These are phyloP conservation scores for Epiperipatus broadwayi DNA, from an alignment of 2,888 invertebrate genomes.

Conservation along the genomic window DNA sequence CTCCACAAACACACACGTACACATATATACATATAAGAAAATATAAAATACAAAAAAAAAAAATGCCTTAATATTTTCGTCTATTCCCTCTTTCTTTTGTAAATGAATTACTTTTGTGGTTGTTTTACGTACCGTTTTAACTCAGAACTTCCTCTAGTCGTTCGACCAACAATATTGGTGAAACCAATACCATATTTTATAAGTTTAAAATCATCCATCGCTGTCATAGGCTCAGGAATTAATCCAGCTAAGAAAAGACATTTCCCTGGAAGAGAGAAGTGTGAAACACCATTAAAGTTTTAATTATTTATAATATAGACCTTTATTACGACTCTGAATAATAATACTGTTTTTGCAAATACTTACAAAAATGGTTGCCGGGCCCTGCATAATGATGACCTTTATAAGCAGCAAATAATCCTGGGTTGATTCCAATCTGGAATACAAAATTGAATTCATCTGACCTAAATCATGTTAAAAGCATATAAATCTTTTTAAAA, in stretches of 20 bases:
- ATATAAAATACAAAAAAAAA: too few relatives aligned
- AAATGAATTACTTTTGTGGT: not conserved
- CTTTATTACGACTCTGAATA: not conserved
- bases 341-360: not conserved
- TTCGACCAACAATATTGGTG: conserved; percentile 89
- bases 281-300: not conserved
- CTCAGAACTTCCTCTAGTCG: conserved; percentile 89
- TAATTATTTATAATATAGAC: conserved; percentile 6
- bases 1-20: too few relatives aligned
- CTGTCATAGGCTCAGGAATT: conserved; percentile 82
- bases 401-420: conserved; percentile 87
- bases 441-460: conserved; percentile 21
- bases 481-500: too few relatives aligned
- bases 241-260: conserved; percentile 82
- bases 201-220: conserved; percentile 83
- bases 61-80: too few relatives aligned
- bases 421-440: conserved; percentile 95
- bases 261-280: conserved; percentile 43
- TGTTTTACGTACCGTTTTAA: conserved; percentile 37
- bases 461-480: too few relatives aligned
- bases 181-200: conserved; percentile 87
- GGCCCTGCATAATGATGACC: conserved; percentile 97
- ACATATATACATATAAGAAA: too few relatives aligned
- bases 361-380: conserved; percentile 90
- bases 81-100: not conserved